A percentile compares a stretch with the other conserved stretches of the same genome.
Evolutionary conservation across 2,113 vertebrate species (phyloP).

Genomic region (Macrotis lagotis): DNA sequence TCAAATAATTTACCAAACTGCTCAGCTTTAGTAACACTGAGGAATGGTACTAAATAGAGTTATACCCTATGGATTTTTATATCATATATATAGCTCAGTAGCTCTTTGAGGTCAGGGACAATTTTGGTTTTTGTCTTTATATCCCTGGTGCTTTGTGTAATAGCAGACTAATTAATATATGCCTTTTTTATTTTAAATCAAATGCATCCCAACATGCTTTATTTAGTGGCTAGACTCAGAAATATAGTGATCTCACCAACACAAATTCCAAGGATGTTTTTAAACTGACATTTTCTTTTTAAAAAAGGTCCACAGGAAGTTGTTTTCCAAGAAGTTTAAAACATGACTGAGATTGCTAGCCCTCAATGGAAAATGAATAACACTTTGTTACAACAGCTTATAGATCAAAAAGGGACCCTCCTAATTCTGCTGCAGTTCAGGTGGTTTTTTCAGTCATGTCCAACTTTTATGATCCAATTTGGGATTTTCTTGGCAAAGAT

Average conservation of each 20-base stretch:
- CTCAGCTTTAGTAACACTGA: background rate
- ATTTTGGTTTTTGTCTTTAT: background rate
- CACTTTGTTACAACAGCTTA: background rate
- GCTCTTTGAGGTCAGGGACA: background rate
- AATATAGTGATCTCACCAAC: background rate
- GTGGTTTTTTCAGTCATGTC: background rate
- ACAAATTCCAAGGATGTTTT: background rate
- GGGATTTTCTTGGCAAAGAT: background rate
- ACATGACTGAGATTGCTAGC: background rate
- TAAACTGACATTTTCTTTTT: background rate
- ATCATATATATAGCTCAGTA: background rate
- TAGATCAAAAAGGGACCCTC: background rate
- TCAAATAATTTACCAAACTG: background rate
- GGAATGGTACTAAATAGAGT: background rate
- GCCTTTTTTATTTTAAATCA: background rate
- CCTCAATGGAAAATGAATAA: background rate
- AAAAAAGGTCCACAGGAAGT: background rate
- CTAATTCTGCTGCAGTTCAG: background rate
- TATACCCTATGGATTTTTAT: background rate
- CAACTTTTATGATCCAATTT: background rate
- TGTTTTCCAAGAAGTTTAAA: background rate
- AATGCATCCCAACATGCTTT: background rate
- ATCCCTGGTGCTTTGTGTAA: background rate
- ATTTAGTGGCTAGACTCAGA: background rate
- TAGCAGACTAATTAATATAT: background rate